Base-by-base conservation (phyloP, 1,140 invertebrate genomes). In the Psix sp. region DNA sequence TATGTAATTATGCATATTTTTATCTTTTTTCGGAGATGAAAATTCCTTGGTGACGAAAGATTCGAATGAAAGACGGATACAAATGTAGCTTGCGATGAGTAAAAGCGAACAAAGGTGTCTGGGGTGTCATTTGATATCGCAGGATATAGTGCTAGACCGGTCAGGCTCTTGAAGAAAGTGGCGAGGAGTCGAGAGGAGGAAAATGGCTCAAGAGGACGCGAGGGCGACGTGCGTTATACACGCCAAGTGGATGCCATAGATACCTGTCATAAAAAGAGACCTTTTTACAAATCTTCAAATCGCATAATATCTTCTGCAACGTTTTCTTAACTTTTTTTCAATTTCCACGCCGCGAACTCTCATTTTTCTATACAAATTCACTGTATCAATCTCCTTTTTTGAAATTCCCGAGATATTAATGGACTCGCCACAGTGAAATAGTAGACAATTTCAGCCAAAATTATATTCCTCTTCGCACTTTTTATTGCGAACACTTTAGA, bases 71-170 rank as follows among this genome's bases (percentile, higher is more conserved):
- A 65, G 80, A 82, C 78, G 77, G 77, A 79, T 84, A 84, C 76
- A 84, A 82, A 81, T 81, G 80, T 74, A 71, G 13, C 45, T 14
- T 42, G 75, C 76, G 68, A 76, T 76, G 74, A 80, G 76, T 63
- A 75, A 80, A 59, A 52, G 72, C 70, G 74, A 80, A 80, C 54
- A 65, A 74, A 75, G 73, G 75, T 77, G 77, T 77, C 81, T 78
- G 26, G 79, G 74, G 80, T 75, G 76, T 83, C 79, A 80, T 85
- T 84, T 83, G 78, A 84, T 80, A 80, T 80, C 71, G 72, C 51
- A 43, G 57, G 45, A 70, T 68, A 52, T 62, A 72, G 48, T 62
- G 21, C 20, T 31, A 60, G 49, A 65, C 51, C 72, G 59, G 65
- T 68, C 63, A 59, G 54, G 33, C 17, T 63, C 14, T 21, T 5